phyloP scores from a whole-genome alignment of 1,140 invertebrate species.

The Euura lappo region DNA sequence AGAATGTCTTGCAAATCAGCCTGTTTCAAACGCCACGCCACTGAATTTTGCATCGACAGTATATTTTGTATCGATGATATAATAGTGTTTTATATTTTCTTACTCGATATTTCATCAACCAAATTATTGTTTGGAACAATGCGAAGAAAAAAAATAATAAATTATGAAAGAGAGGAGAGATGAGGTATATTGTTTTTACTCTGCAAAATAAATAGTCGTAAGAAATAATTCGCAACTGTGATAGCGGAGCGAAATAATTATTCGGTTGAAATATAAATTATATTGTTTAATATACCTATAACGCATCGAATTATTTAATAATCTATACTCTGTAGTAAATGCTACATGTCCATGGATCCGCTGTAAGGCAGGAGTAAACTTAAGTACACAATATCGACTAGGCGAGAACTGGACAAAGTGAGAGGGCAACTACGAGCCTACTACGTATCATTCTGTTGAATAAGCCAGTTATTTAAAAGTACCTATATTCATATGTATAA shows the following conservation, averaged over 20 bases:
- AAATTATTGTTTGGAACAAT: too few relatives aligned
- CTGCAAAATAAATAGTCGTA: background rate
- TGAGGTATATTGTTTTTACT: background rate
- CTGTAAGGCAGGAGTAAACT: background rate
- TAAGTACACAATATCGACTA: background rate
- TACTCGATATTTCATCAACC: too few relatives aligned
- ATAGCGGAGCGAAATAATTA: background rate
- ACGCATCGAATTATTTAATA: background rate
- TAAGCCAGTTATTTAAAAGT: background rate
- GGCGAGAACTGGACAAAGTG: background rate
- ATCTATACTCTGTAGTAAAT: background rate
- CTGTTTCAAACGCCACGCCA: too few relatives aligned
- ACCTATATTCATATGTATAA: too few relatives aligned
- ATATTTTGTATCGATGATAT: too few relatives aligned
- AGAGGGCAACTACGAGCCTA: background rate
- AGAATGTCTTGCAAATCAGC: too few relatives aligned
- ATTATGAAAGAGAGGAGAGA: too few relatives aligned
- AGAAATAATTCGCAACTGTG: background rate
- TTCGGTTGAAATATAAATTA: background rate
- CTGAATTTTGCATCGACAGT: too few relatives aligned
- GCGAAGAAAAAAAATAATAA: too few relatives aligned
- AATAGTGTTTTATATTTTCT: too few relatives aligned
- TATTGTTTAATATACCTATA: background rate
- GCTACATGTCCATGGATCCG: background rate
- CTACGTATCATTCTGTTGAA: conserved; percentile 18